Evolutionary conservation across 1,140 invertebrate genomes (phyloP).

Genomic region (Drosophila truncata): DNA sequence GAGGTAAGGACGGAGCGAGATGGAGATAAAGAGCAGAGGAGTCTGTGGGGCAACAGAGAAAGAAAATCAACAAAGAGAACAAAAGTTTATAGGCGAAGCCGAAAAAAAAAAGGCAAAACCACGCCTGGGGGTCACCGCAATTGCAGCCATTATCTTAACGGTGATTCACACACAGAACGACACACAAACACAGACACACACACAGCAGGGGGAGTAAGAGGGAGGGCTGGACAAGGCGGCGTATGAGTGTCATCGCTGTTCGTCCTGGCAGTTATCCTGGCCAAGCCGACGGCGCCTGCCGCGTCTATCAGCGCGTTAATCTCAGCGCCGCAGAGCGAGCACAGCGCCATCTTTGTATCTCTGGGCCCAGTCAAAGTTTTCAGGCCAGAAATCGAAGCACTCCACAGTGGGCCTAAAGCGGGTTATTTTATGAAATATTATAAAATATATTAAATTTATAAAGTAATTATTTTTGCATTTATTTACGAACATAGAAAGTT

Average conservation of each 20-base stretch:
- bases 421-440: background rate
- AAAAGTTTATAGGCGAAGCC: conserved; percentile 81
- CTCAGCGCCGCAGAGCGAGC: conserved; percentile 54
- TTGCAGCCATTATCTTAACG: conserved; percentile 82
- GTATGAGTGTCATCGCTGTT: conserved; percentile 70
- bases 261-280: conserved; percentile 48
- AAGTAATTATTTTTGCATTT: background rate
- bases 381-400: conserved; percentile 41
- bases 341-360: conserved; percentile 70
- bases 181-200: conserved; percentile 12
- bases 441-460: background rate
- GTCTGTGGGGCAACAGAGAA: conserved; percentile 15
- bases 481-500: background rate
- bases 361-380: conserved; percentile 46
- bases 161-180: conserved; percentile 61
- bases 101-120: conserved; percentile 74
- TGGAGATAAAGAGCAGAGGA: conserved; percentile 21
- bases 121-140: conserved; percentile 81
- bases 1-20: conserved; percentile 1
- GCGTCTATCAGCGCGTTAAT: conserved; percentile 78
- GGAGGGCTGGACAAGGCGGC: conserved; percentile 53
- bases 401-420: conserved; percentile 31
- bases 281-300: conserved; percentile 65
- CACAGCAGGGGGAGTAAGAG: conserved; percentile 1
- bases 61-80: conserved; percentile 61